These are phyloP conservation scores for Rhogogaster chlorosoma DNA, from an alignment of 2,888 invertebrate species.

Conservation along the genomic window DNA sequence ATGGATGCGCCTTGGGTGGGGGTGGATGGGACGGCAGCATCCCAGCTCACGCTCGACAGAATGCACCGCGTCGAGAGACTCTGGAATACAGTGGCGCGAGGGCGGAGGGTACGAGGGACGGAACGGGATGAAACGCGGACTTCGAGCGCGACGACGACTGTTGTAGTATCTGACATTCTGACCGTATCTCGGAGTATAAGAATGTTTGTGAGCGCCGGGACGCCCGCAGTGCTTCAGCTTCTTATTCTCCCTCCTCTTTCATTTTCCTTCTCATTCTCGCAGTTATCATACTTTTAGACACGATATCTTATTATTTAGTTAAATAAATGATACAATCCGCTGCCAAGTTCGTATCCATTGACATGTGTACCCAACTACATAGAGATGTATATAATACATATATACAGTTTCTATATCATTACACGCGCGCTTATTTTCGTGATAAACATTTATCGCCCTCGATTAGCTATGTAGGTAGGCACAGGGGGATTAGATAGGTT, in stretches of 20 bases:
- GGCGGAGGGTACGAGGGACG: slow-evolving; percentile 1
- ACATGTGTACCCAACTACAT: not conserved
- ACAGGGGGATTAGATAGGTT: not conserved
- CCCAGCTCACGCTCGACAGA: slow-evolving; percentile 39
- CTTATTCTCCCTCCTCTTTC: not conserved
- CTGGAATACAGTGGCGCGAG: not conserved
- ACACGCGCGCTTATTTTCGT: not conserved
- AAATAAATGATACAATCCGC: not conserved
- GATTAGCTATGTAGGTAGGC: not conserved
- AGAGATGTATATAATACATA: no score
- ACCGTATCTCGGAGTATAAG: slow-evolving; percentile 29
- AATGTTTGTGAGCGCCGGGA: slow-evolving; percentile 8
- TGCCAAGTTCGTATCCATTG: not conserved
- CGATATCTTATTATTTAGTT: slow-evolving; percentile 19
- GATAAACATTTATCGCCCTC: not conserved
- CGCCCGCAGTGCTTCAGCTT: slow-evolving; percentile 9
- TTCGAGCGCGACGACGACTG: not conserved
- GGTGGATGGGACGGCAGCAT: slow-evolving; percentile 56
- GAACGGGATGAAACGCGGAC: slow-evolving; percentile 25
- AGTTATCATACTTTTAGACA: not conserved
- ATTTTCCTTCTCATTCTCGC: not conserved
- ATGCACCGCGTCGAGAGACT: slow-evolving; percentile 23
- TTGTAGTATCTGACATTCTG: slow-evolving; percentile 34
- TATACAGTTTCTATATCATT: not conserved
- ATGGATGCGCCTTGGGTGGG: slow-evolving; percentile 71